These are phyloP conservation scores for Macaca nemestrina DNA, from an alignment of 2,113 vertebrate species.

Conservation along the genomic window DNA sequence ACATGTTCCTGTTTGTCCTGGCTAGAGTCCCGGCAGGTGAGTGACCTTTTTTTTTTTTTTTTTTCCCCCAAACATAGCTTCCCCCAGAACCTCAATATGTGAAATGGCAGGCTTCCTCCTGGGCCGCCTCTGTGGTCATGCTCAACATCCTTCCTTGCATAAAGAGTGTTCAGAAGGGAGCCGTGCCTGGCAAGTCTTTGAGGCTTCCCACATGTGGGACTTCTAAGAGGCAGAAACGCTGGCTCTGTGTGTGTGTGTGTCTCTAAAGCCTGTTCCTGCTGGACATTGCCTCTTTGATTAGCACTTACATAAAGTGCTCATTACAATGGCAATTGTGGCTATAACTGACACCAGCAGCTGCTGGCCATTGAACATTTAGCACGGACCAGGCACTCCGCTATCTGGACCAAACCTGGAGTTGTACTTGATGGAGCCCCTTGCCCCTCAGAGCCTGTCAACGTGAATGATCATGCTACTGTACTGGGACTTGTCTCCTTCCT, in stretches of 20 bases:
- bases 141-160: not conserved
- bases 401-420: not conserved
- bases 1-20: slow-evolving; percentile 89
- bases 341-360: not conserved
- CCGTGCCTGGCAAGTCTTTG: not conserved
- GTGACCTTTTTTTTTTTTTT: slow-evolving; percentile 62
- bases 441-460: not conserved
- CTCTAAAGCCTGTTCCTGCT: not conserved
- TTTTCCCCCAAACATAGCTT: not conserved
- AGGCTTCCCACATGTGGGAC: not conserved
- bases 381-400: not conserved
- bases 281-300: not conserved
- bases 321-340: fast-evolving
- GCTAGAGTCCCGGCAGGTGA: slow-evolving; percentile 95
- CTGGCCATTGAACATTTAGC: not conserved
- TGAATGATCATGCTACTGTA: fast-evolving
- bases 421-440: not conserved
- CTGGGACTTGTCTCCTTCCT: not conserved
- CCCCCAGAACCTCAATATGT: not conserved
- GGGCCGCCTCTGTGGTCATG: not conserved
- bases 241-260: too few relatives aligned
- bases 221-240: not conserved
- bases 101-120: not conserved
- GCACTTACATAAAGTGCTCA: too few relatives aligned
- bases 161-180: not conserved